phyloP scores from a whole-genome alignment of 2,113 vertebrate genomes.

The Centropus unirufus region DNA sequence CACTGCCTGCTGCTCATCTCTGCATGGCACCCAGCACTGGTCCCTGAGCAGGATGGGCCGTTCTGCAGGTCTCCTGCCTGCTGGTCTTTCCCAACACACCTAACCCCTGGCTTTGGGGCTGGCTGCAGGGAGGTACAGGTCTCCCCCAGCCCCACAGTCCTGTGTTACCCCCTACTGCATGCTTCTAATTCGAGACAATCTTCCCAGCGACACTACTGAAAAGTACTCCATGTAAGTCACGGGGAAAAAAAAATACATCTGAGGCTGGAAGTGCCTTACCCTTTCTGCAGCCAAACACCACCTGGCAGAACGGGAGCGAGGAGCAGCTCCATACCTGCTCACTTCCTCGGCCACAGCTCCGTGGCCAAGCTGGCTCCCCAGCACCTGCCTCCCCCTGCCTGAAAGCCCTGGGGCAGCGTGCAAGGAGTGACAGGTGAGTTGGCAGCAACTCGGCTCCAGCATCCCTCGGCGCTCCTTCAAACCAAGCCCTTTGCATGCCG shows the following conservation, averaged over 20 bases:
- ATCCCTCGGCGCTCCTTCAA: slow-evolving; percentile 29
- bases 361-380: background rate
- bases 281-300: background rate
- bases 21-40: background rate
- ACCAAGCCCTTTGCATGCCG: slow-evolving; percentile 43
- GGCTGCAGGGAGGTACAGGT: background rate
- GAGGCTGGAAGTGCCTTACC: background rate
- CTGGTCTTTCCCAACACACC: background rate
- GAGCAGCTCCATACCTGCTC: background rate
- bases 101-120: background rate
- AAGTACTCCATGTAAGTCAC: background rate
- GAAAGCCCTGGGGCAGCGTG: background rate
- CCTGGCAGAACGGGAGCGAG: background rate
- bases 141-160: background rate
- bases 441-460: background rate
- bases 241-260: fast-evolving
- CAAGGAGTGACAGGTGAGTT: slow-evolving; percentile 68
- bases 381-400: slow-evolving; percentile 36
- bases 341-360: background rate
- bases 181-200: fast-evolving
- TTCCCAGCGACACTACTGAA: background rate
- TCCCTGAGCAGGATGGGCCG: background rate
- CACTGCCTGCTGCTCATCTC: background rate
- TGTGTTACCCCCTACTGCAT: fast-evolving
- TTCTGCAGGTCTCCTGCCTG: background rate